Percentiles rank a stretch among this genome's conserved stretches.
These are phyloP conservation scores for Andrena haemorrhoa DNA, from an alignment of 2,888 invertebrate genomes.

Conservation along the genomic window DNA sequence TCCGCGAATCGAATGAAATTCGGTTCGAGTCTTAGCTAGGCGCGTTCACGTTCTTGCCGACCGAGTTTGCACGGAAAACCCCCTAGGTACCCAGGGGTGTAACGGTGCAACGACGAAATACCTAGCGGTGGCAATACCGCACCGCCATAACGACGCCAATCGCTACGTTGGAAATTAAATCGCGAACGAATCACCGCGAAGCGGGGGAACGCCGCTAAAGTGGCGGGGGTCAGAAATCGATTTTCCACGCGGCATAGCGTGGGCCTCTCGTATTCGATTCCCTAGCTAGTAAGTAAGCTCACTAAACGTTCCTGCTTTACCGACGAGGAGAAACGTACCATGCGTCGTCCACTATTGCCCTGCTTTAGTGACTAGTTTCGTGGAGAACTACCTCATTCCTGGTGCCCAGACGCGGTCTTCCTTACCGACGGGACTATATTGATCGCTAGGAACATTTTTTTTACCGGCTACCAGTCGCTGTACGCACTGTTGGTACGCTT, in stretches of 20 bases:
- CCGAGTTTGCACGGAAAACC: not conserved
- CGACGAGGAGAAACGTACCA: constrained; percentile 47
- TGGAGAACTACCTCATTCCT: constrained; percentile 59
- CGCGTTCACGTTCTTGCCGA: constrained; percentile 19
- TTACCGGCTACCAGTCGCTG: not conserved
- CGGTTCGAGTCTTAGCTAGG: constrained; percentile 12
- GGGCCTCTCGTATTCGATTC: constrained; percentile 65
- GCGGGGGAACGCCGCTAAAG: constrained; percentile 55
- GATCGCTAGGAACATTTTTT: not conserved
- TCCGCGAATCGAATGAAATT: constrained; percentile 9
- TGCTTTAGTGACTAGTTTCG: constrained; percentile 42
- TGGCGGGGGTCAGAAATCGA: constrained; percentile 76
- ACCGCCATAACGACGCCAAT: constrained; percentile 37
- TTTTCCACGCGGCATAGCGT: constrained; percentile 62
- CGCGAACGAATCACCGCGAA: constrained; percentile 50
- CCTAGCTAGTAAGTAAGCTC: constrained; percentile 63
- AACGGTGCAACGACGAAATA: constrained; percentile 1
- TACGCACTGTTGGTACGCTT: constrained; percentile 6
- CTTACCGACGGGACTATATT: constrained; percentile 38
- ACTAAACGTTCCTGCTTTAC: constrained; percentile 58
- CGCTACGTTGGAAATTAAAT: constrained; percentile 16
- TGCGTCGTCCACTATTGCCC: constrained; percentile 39
- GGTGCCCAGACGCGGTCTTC: constrained; percentile 6
- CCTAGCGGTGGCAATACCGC: constrained; percentile 33
- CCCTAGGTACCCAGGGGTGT: constrained; percentile 7